Conservation (phyloP, 2,888 invertebrate species). For the Pachycephus smyrnensis region DNA sequence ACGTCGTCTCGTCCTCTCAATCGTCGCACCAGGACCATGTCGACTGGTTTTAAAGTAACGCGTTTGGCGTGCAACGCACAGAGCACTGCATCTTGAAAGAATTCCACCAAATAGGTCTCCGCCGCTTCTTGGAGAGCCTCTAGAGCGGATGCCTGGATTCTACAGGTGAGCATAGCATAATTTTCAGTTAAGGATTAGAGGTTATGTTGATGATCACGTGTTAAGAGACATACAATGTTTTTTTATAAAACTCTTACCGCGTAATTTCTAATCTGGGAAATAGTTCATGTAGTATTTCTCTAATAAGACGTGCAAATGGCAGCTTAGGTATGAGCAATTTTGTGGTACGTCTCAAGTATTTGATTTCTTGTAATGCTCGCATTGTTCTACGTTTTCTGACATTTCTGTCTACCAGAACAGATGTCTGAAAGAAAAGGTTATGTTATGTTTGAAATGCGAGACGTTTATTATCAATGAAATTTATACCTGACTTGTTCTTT, state of each 20-base stretch:
- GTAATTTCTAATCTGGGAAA: constrained; percentile 35
- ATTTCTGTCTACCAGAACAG: constrained; percentile 24
- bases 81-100: constrained; percentile 68
- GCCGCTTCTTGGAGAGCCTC: constrained; percentile 68
- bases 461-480: background rate
- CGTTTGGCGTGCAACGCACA: constrained; percentile 67
- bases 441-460: background rate
- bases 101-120: constrained; percentile 68
- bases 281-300: constrained; percentile 61
- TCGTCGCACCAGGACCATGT: constrained; percentile 66
- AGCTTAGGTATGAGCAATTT: constrained; percentile 64
- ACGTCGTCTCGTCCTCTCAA: constrained; percentile 65
- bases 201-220: background rate
- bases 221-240: background rate
- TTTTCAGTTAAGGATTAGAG: background rate
- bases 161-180: constrained; percentile 24
- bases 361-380: constrained; percentile 50
- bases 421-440: constrained; percentile 27
- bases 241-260: constrained; percentile 38
- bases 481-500: background rate
- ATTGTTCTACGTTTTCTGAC: background rate
- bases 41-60: constrained; percentile 67
- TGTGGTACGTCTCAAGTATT: constrained; percentile 48
- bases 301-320: constrained; percentile 66
- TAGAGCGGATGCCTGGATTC: constrained; percentile 64